These are phyloP conservation scores for Campylorhamphus procurvoides DNA, from an alignment of 2,113 vertebrate genomes.

Conservation along the genomic window DNA sequence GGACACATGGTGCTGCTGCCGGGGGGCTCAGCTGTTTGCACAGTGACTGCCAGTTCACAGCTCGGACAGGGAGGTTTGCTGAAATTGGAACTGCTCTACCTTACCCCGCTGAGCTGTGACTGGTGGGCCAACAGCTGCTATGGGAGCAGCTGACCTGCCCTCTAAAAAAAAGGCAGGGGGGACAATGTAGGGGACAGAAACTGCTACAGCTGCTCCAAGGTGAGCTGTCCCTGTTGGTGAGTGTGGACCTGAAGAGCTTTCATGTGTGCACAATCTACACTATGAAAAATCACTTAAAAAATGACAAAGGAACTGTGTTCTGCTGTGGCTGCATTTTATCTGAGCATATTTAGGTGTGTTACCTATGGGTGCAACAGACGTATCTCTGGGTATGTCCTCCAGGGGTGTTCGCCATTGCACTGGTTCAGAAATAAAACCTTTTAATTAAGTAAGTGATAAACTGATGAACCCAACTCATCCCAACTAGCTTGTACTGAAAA, in stretches of 20 bases:
- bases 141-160: neutral
- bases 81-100: conserved; percentile 4
- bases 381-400: neutral
- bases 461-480: neutral
- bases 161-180: neutral
- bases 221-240: neutral
- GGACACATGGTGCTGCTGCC: neutral
- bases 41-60: neutral
- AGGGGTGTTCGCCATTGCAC: neutral
- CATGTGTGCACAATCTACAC: rapidly evolving
- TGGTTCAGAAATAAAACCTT: neutral
- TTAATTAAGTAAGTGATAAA: neutral
- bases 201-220: neutral
- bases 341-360: neutral
- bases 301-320: neutral
- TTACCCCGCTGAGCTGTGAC: neutral
- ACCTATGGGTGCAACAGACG: neutral
- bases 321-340: neutral
- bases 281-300: neutral
- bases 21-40: conserved; percentile 2
- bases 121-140: neutral
- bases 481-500: neutral
- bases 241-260: neutral
- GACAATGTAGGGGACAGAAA: neutral
- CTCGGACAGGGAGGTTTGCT: neutral